These are phyloP conservation scores for Orthonychiurus folsomi DNA, from an alignment of 2,888 invertebrate species.

Conservation along the genomic window DNA sequence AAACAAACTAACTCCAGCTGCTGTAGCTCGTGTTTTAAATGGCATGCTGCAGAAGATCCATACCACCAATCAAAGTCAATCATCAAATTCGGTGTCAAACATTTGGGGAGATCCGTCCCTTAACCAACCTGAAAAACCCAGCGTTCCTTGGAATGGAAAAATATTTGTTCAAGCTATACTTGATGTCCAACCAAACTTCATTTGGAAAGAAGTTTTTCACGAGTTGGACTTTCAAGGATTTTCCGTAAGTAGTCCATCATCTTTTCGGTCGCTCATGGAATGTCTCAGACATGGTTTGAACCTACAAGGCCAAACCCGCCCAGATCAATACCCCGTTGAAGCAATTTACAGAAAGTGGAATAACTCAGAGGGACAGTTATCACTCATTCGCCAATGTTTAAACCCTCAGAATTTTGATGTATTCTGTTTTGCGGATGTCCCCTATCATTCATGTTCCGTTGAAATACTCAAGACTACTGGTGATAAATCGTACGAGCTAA, in stretches of 20 bases:
- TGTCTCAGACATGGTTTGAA: conserved; percentile 73
- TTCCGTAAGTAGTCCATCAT: conserved; percentile 73
- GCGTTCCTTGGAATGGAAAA: conserved; percentile 75
- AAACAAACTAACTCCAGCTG: conserved; percentile 68
- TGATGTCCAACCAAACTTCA: conserved; percentile 70
- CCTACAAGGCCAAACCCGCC: conserved; percentile 58
- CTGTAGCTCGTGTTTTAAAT: conserved; percentile 74
- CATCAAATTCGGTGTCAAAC: conserved; percentile 35
- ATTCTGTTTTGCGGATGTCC: conserved; percentile 87
- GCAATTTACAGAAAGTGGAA: conserved; percentile 85
- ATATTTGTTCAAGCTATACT: conserved; percentile 85
- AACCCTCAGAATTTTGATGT: conserved; percentile 71
- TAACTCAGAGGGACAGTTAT: conserved; percentile 83
- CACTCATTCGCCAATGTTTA: conserved; percentile 73
- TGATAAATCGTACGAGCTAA: conserved; percentile 70
- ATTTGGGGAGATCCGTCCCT: conserved; percentile 38
- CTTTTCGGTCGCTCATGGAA: conserved; percentile 70
- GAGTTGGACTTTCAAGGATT: conserved; percentile 89
- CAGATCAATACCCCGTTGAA: conserved; percentile 74
- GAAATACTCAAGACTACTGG: conserved; percentile 82
- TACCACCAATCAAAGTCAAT: conserved; percentile 45
- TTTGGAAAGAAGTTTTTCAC: conserved; percentile 85
- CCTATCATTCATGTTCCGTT: conserved; percentile 73
- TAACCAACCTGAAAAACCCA: conserved; percentile 19
- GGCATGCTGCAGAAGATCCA: conserved; percentile 66